These are phyloP conservation scores for Odontomachus brunneus DNA, from an alignment of 1,140 invertebrate genomes.

Conservation along the genomic window DNA sequence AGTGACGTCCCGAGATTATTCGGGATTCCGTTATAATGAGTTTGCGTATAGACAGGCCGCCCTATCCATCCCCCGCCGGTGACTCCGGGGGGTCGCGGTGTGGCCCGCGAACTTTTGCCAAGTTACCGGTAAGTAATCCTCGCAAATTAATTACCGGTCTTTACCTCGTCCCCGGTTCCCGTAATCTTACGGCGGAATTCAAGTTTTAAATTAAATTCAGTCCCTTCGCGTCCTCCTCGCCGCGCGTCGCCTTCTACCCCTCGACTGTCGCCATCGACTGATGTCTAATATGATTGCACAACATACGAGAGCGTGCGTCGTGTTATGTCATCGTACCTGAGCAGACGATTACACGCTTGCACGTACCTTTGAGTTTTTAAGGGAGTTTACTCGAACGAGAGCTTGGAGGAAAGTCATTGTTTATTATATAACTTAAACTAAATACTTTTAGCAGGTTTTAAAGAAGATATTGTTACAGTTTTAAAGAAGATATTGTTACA, in stretches of 20 bases:
- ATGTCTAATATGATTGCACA: neutral
- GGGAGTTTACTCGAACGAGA: no score
- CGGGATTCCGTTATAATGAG: slow-evolving; percentile 70
- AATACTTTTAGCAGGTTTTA: no score
- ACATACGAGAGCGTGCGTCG: no score
- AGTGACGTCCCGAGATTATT: slow-evolving; percentile 65
- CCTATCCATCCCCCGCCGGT: slow-evolving; percentile 1
- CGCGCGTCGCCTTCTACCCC: neutral
- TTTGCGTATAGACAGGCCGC: slow-evolving; percentile 57
- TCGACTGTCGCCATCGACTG: neutral
- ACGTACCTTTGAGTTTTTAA: no score
- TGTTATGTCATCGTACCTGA: no score
- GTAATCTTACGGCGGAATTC: slow-evolving; percentile 61
- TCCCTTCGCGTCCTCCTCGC: neutral
- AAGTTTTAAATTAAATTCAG: slow-evolving; percentile 72
- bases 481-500: no score
- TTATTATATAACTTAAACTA: no score
- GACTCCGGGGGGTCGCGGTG: slow-evolving; percentile 27
- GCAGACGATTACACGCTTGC: no score
- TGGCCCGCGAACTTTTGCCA: slow-evolving; percentile 39
- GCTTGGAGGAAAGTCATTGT: no score
- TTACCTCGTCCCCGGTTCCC: slow-evolving; percentile 26
- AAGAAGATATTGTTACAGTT: no score
- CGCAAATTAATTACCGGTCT: slow-evolving; percentile 67
- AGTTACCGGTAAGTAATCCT: slow-evolving; percentile 64